Base-by-base conservation (phyloP, 2,797 vertebrate genomes). In the Rhabdomys pumilio region DNA sequence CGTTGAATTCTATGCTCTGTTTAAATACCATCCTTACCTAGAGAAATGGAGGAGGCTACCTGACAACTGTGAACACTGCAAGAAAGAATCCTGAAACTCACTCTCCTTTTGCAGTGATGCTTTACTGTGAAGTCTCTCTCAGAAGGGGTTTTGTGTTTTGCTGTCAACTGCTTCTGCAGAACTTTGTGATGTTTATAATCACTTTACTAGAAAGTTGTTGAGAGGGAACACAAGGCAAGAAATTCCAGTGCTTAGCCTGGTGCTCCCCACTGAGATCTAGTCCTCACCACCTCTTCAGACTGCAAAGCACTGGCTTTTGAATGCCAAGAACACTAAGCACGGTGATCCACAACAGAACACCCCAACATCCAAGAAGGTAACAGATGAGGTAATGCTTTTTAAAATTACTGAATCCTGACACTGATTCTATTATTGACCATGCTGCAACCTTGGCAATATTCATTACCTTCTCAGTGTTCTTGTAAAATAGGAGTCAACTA, bases 311-410 rank as follows among this genome's bases (percentile, higher is more conserved):
- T 69, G 94, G 83, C 19, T 73, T 96, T 61, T 59, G 90, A 41
- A 84, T 91, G 47, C 57, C 89, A 69, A 93, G 69, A 96, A 97
- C 94, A 97, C 80, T 96, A 93, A 95, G 55, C 9, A 26, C 63
- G 22, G n/a, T 47, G 31, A 86, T 22, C 83, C 20, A 93, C 92
- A 92, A 65, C 26, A 1, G 20, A 93, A 75, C 57, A 63, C 10
- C 44, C 50, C 47, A 72, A 79, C 15, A 90, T 38, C 53, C 72
- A 95, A 90, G 47, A 76, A 96, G 80, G 93, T 34, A 82, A 24
- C 34, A 57, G 44, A 50, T 24, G 75, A 61, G 80, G 14, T 31
- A 53, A 95, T 20, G 59, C 76, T 86, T 79, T 80, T 34, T 65
- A 9, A 72, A 93, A 87, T 88, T 15, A 50, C 17, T 72, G 81